Conservation (phyloP, 1,140 invertebrate genomes). For the Apolygus lucorum region DNA sequence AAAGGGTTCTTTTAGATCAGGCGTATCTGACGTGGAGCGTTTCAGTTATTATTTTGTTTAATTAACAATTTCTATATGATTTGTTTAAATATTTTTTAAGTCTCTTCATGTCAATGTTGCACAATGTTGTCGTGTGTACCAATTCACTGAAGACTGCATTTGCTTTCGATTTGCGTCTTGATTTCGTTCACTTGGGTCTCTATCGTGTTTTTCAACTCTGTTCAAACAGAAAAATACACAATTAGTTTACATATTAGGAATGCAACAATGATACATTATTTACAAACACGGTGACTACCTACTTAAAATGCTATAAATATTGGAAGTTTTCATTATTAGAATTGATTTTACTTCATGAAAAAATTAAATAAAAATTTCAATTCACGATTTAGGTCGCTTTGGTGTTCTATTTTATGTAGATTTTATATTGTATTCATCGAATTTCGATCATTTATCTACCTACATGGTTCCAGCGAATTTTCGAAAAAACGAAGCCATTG, state of each 20-base stretch:
- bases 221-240: not conserved
- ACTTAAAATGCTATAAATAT: too few species aligned
- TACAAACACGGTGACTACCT: too few species aligned
- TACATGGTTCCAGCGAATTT: too few species aligned
- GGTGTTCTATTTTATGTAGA: too few species aligned
- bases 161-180: constrained; percentile 88
- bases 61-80: constrained; percentile 23
- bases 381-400: too few species aligned
- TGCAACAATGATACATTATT: not conserved
- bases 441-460: too few species aligned
- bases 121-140: constrained; percentile 16
- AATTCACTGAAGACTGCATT: constrained; percentile 78
- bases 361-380: too few species aligned
- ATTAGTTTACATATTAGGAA: not conserved
- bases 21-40: constrained; percentile 13
- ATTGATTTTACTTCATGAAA: too few species aligned
- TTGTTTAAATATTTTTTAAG: constrained; percentile 24
- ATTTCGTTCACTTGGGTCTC: constrained; percentile 90
- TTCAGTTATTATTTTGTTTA: constrained; percentile 8
- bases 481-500: too few species aligned
- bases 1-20: too few species aligned
- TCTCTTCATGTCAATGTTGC: constrained; percentile 28
- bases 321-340: too few species aligned
- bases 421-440: too few species aligned
- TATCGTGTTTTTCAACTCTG: constrained; percentile 90